phyloP scores from a whole-genome alignment of 1,140 invertebrate species.

The Asbolus verrucosus region DNA sequence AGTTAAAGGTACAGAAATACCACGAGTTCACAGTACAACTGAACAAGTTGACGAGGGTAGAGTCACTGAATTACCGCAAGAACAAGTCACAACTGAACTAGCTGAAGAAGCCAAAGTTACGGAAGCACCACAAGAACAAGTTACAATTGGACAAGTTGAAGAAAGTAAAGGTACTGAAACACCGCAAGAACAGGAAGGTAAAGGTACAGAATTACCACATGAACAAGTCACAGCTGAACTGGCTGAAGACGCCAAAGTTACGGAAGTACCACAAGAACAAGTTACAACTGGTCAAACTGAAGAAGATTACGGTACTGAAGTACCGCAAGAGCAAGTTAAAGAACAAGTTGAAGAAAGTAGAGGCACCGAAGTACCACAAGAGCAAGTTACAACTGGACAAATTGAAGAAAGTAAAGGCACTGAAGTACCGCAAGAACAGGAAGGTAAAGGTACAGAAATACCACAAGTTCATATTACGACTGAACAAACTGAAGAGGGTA shows the following conservation, averaged over 20 bases:
- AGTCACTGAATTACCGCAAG: slow-evolving; percentile 7
- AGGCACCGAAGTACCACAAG: slow-evolving; percentile 22
- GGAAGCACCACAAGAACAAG: slow-evolving; percentile 7
- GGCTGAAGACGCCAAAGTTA: slow-evolving; percentile 40
- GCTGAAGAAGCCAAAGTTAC: slow-evolving; percentile 7
- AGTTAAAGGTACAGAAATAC: slow-evolving; percentile 7
- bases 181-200: neutral
- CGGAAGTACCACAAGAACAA: slow-evolving; percentile 54
- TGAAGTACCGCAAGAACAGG: slow-evolving; percentile 54
- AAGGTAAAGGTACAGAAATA: slow-evolving; percentile 42
- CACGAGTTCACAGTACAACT: slow-evolving; percentile 25
- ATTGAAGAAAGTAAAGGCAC: slow-evolving; percentile 45
- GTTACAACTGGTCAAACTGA: neutral
- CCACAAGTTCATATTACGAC: slow-evolving; percentile 36
- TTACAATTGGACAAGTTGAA: slow-evolving; percentile 9
- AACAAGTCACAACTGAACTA: slow-evolving; percentile 30
- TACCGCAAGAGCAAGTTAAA: slow-evolving; percentile 2
- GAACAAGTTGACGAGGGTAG: slow-evolving; percentile 1
- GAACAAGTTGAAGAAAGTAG: slow-evolving; percentile 3
- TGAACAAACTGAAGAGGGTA: slow-evolving; percentile 36
- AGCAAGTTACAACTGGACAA: slow-evolving; percentile 43
- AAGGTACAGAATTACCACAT: slow-evolving; percentile 15
- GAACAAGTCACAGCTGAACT: slow-evolving; percentile 51
- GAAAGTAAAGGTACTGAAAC: slow-evolving; percentile 31
- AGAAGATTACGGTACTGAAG: slow-evolving; percentile 22